Evolutionary conservation across 1,140 invertebrate species (phyloP).

Genomic region (Pogonognathellus flavescens): DNA sequence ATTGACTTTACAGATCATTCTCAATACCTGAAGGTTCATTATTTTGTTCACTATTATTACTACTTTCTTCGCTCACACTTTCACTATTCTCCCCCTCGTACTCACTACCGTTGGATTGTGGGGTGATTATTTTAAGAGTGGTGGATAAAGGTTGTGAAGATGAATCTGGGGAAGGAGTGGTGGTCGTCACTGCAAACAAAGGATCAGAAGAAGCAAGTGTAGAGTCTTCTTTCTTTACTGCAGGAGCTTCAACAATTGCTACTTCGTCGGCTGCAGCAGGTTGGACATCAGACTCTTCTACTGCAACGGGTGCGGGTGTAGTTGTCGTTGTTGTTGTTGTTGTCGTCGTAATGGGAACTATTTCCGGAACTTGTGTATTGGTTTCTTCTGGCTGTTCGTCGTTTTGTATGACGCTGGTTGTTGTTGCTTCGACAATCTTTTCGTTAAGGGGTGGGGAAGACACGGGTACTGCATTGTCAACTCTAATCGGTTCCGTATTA

Average conservation of each 20-base stretch:
- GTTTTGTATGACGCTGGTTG: background rate
- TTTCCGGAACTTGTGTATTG: background rate
- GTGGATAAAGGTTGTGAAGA: conserved; percentile 1
- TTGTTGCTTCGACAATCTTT: conserved; percentile 22
- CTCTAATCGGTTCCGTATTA: conserved; percentile 33
- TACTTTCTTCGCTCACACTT: conserved; percentile 11
- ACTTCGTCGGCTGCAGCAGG: background rate
- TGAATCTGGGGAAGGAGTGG: background rate
- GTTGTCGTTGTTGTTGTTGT: conserved; percentile 44
- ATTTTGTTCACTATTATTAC: background rate
- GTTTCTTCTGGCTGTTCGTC: background rate
- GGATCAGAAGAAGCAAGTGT: background rate
- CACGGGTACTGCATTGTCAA: background rate
- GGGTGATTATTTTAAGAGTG: conserved; percentile 32
- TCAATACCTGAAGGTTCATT: conserved; percentile 23
- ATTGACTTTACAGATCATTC: conserved; percentile 33
- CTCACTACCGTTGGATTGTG: conserved; percentile 11
- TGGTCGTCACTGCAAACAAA: conserved; percentile 17
- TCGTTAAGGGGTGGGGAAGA: background rate
- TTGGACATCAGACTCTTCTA: background rate
- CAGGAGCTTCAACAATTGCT: background rate
- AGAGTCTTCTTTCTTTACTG: background rate
- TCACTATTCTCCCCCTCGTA: background rate
- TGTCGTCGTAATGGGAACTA: conserved; percentile 7
- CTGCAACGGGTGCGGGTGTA: background rate